Percentiles rank a stretch among this genome's conserved stretches.
phyloP scores from a whole-genome alignment of 2,113 vertebrate species.

The Xenopus borealis region DNA sequence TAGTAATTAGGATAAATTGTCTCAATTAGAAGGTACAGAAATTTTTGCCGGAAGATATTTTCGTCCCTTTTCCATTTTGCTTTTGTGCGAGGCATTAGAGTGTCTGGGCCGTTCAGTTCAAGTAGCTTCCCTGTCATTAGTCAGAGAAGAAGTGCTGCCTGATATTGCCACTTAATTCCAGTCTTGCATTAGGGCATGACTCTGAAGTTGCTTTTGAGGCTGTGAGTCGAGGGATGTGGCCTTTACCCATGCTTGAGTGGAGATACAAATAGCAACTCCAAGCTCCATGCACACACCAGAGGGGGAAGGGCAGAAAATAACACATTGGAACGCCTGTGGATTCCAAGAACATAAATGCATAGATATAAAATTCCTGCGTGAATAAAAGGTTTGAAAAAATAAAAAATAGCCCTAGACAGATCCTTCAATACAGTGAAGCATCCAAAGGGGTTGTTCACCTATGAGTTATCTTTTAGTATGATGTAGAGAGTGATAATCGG shows the following conservation, averaged over 20 bases:
- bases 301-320: slow-evolving; percentile 6
- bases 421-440: too few species aligned
- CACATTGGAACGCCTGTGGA: neutral
- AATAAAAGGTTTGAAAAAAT: slow-evolving; percentile 4
- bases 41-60: slow-evolving; percentile 27
- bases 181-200: slow-evolving; percentile 28
- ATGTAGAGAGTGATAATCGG: too few species aligned
- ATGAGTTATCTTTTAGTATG: too few species aligned
- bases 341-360: neutral
- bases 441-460: too few species aligned
- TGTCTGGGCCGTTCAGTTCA: slow-evolving; percentile 23
- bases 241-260: slow-evolving; percentile 36
- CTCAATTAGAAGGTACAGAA: slow-evolving; percentile 37
- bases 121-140: slow-evolving; percentile 40
- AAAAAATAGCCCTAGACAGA: too few species aligned
- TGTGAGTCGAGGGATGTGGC: slow-evolving; percentile 34
- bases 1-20: slow-evolving; percentile 45
- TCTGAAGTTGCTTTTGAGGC: slow-evolving; percentile 30
- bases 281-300: neutral
- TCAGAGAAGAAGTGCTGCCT: slow-evolving; percentile 15
- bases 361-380: too few species aligned
- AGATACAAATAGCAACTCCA: slow-evolving; percentile 33
- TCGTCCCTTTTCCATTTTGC: slow-evolving; percentile 20
- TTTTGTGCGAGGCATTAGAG: slow-evolving; percentile 24
- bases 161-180: slow-evolving; percentile 30